Conservation (phyloP, 23 tunicate genomes). For the Botrylloides violaceus region DNA sequence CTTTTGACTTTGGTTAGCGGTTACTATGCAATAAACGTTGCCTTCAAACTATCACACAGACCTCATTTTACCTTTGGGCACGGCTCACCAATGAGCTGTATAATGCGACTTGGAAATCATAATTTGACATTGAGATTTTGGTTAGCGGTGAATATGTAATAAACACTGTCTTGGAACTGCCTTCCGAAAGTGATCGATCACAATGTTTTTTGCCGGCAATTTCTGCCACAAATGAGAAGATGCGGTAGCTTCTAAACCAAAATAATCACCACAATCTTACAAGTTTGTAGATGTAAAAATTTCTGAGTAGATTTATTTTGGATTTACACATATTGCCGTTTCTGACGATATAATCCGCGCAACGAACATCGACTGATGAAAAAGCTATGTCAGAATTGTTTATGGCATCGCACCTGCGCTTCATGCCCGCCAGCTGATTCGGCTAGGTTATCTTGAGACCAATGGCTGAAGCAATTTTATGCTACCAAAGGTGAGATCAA, state of each 20-base stretch:
- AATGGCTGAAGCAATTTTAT: background rate
- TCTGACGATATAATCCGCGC: background rate
- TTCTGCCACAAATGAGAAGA: background rate
- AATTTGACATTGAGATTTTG: no score
- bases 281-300: background rate
- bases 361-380: background rate
- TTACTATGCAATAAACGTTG: no score
- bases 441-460: background rate
- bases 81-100: no score
- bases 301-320: background rate
- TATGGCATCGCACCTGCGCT: background rate
- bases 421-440: background rate
- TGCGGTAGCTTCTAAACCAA: background rate
- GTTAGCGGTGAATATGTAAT: background rate
- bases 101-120: no score
- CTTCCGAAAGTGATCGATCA: background rate
- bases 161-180: background rate
- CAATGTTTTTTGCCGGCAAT: background rate
- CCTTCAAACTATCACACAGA: no score
- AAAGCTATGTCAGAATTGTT: background rate
- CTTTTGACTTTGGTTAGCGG: no score
- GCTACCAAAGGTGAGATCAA: no score
- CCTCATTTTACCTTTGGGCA: no score
- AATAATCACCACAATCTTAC: background rate
- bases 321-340: background rate